A percentile compares a stretch with the other conserved stretches of the same genome.
Conservation (phyloP, 2,888 invertebrate genomes). For the Epistrophe grossulariae region DNA sequence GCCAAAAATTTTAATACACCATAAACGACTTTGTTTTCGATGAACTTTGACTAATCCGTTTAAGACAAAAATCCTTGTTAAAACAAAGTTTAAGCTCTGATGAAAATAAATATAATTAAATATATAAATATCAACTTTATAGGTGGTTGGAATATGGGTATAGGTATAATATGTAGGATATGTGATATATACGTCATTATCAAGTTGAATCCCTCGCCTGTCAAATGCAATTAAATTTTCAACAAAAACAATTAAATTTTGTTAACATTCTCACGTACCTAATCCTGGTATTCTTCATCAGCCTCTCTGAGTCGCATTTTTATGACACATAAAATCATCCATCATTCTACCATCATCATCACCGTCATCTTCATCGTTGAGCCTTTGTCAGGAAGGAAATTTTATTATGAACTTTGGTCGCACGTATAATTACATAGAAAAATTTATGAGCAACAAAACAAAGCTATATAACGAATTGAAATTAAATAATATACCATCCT, state of each 20-base stretch:
- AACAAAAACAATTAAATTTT: conserved; percentile 69
- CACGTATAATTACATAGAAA: conserved; percentile 39
- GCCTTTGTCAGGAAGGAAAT: conserved; percentile 2
- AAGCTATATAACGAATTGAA: conserved; percentile 54
- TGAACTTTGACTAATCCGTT: conserved; percentile 16
- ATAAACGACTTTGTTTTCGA: conserved; percentile 21
- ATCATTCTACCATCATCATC: conserved; percentile 24
- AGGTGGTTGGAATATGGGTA: neutral
- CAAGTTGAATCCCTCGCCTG: conserved; percentile 4
- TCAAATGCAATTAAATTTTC: conserved; percentile 65
- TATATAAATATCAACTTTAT: conserved; percentile 13
- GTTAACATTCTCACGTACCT: conserved; percentile 60
- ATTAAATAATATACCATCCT: conserved; percentile 38
- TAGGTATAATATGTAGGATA: neutral
- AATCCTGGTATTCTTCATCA: conserved; percentile 34
- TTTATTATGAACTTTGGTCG: conserved; percentile 15
- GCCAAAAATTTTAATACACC: conserved; percentile 13
- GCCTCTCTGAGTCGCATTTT: conserved; percentile 3
- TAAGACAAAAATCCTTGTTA: conserved; percentile 36
- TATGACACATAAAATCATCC: conserved; percentile 44
- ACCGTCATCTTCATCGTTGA: conserved; percentile 1
- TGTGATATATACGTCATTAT: conserved; percentile 5
- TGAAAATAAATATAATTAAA: conserved; percentile 38
- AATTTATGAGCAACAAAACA: conserved; percentile 49
- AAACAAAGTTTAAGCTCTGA: conserved; percentile 23